Evolutionary conservation across 2,113 vertebrate species (phyloP).

Genomic region (Chloebia gouldiae): DNA sequence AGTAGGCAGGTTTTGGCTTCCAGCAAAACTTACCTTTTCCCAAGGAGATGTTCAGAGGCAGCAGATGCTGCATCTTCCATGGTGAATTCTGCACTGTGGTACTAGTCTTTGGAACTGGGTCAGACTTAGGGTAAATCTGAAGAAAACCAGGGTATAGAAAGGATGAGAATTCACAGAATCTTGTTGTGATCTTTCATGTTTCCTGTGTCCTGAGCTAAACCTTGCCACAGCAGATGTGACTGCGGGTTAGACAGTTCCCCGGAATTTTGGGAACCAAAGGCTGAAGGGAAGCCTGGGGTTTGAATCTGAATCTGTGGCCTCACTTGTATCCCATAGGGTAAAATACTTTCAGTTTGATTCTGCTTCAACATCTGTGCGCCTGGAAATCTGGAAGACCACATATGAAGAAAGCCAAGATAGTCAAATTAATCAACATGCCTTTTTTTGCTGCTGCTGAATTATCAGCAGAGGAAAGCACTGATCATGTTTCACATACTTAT

Average conservation of each 20-base stretch:
- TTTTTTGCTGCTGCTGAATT: background rate
- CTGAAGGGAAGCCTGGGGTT: background rate
- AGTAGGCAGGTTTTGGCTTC: background rate
- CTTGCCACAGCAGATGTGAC: background rate
- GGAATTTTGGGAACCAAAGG: background rate
- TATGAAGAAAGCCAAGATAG: background rate
- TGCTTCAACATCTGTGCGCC: background rate
- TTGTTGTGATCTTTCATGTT: background rate
- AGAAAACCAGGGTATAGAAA: background rate
- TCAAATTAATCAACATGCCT: background rate
- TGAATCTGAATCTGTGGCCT: background rate
- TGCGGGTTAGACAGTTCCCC: background rate
- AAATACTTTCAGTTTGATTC: background rate
- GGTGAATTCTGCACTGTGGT: background rate
- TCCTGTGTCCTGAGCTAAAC: background rate
- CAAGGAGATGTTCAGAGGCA: background rate
- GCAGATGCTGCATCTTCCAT: background rate
- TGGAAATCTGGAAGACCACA: background rate
- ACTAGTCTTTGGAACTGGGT: background rate
- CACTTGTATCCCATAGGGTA: background rate
- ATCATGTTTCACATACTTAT: background rate
- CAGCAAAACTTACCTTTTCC: background rate
- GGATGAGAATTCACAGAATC: background rate
- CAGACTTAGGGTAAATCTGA: background rate
- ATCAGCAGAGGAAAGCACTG: background rate